These are phyloP conservation scores for Carassius auratus DNA, from an alignment of 2,113 vertebrate species.

Conservation along the genomic window DNA sequence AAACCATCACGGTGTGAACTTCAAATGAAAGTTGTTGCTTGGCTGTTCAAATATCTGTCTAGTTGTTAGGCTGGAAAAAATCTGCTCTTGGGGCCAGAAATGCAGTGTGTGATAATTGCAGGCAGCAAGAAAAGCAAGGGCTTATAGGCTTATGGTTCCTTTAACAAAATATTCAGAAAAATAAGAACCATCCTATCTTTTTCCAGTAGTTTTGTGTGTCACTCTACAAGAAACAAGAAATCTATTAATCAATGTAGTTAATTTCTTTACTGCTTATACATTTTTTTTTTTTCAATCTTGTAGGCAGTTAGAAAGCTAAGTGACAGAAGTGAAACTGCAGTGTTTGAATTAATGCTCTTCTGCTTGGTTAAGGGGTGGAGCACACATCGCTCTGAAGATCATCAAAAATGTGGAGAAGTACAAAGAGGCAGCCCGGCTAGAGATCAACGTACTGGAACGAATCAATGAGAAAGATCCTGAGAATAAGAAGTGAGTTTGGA, in stretches of 20 bases:
- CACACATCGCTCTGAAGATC: constrained; percentile 85
- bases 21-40: too few species aligned
- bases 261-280: too few species aligned
- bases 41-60: neutral
- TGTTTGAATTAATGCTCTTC: neutral
- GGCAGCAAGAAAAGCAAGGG: neutral
- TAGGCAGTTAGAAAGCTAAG: neutral
- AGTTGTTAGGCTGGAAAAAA: neutral
- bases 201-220: neutral
- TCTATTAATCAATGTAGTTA: neutral
- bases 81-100: neutral
- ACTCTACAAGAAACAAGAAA: neutral
- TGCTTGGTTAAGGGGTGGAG: constrained; percentile 47
- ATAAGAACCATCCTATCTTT: neutral
- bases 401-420: constrained; percentile 91
- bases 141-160: neutral
- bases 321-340: neutral
- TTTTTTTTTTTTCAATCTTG: too few species aligned
- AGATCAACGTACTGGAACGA: constrained; percentile 87
- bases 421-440: constrained; percentile 85
- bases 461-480: constrained; percentile 87
- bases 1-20: too few species aligned
- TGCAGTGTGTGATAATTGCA: neutral
- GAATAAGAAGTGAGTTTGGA: constrained; percentile 80
- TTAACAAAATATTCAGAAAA: neutral